phyloP scores from a whole-genome alignment of 2,888 invertebrate species.

The Coronaproctus castanopsis region DNA sequence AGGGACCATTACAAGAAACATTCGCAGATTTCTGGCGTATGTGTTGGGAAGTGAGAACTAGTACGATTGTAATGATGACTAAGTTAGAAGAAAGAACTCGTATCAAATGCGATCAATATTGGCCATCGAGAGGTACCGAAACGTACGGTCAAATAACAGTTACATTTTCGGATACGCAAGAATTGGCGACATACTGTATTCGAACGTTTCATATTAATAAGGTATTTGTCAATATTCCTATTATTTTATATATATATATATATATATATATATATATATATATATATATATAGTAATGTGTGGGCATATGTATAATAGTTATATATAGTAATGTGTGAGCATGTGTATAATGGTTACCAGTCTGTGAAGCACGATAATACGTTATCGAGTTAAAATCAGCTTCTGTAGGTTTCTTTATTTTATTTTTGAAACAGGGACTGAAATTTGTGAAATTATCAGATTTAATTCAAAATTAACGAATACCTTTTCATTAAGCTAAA shows the following conservation, averaged over 20 bases:
- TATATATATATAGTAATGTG: too few species aligned
- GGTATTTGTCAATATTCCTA: slow-evolving; percentile 23
- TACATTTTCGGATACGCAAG: slow-evolving; percentile 82
- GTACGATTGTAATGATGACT: slow-evolving; percentile 99
- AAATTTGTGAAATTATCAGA: too few species aligned
- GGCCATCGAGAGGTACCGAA: slow-evolving; percentile 88
- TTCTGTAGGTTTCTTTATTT: too few species aligned
- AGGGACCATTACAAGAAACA: slow-evolving; percentile 93
- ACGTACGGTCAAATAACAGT: slow-evolving; percentile 90
- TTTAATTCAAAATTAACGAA: too few species aligned
- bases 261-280: neutral
- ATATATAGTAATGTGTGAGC: too few species aligned
- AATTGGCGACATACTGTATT: slow-evolving; percentile 93
- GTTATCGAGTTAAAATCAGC: too few species aligned
- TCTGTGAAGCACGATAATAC: too few species aligned
- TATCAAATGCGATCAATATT: slow-evolving; percentile 94
- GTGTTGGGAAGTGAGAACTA: slow-evolving; percentile 93
- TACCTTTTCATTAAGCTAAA: too few species aligned
- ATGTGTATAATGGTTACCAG: too few species aligned
- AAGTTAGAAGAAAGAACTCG: slow-evolving; percentile 89
- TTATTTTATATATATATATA: too few species aligned
- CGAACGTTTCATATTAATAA: slow-evolving; percentile 81
- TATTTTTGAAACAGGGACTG: too few species aligned
- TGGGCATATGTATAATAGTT: neutral
- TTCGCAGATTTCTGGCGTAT: slow-evolving; percentile 98